Evolutionary conservation across 1,140 invertebrate genomes (phyloP), one percentile per base, ranked within the genome.

Genomic region (Acromyrmex echinatior): DNA sequence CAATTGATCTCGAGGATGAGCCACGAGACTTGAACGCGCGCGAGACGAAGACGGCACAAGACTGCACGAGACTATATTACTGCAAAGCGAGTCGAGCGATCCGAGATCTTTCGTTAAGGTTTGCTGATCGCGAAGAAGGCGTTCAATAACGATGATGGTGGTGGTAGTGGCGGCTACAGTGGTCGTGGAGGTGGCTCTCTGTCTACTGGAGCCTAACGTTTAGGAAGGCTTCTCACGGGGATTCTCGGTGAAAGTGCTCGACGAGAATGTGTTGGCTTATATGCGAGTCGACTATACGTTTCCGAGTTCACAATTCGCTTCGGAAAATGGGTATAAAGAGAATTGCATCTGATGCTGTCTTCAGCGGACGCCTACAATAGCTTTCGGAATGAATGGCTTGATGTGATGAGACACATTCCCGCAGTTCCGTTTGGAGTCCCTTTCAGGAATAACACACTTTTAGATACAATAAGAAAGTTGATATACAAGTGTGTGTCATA

Each of bases 241-340:
- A 85, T 60, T 31, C 82, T 56, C 56, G 89, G 90, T 87, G 90
- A 91, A 91, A 91, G 90, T 91, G 89, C 35, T 60, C 31, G 58
- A 49, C 39, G 35, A 58, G 85, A 31, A 31, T 60, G 28, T 80
- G 51, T 79, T 80, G 84, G 4, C 25, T 58, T 21, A 10, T 45
- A 45, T 45, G 39, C 49, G 28, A 9, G 35, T 21, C 70, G 35
- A 25, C 21, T 60, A 51, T 5, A 35, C 31, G 65, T 71, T 81
- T 63, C 45, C 58, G n/a, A 60, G 28, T 66, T 84, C 16, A 12
- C 35, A 84, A 77, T 58, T 84, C 31, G 62, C 39, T 87, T 49
- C 16, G 53, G 21, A 66, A 78, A 86, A 77, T 51, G 51, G 28
- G 45, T 28, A 39, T 39, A n/a, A 16, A 81, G 16, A 81, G 16